These are phyloP conservation scores for Mormyrops boulengeri DNA, from an alignment of 2,797 vertebrate genomes.

Conservation along the genomic window DNA sequence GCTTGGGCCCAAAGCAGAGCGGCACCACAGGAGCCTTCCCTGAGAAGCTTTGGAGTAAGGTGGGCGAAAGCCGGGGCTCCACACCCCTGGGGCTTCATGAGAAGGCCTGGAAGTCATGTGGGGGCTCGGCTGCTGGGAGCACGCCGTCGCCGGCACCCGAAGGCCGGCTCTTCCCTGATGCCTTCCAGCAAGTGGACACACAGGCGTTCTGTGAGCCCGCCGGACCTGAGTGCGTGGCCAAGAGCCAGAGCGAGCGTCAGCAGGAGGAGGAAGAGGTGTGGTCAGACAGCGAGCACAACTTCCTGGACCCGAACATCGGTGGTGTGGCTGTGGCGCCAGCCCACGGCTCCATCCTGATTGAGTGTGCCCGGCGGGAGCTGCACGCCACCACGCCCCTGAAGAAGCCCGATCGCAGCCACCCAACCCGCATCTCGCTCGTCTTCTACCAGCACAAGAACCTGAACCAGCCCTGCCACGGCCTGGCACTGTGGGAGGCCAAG, in stretches of 20 bases:
- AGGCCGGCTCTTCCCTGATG: constrained; percentile 71
- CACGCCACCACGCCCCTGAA: constrained; percentile 95
- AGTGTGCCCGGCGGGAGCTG: constrained; percentile 89
- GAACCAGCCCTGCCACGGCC: constrained; percentile 90
- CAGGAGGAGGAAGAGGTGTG: constrained; percentile 71
- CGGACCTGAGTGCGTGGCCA: constrained; percentile 58
- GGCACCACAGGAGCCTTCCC: constrained; percentile 60
- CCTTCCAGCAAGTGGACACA: constrained; percentile 60
- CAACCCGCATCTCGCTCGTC: constrained; percentile 95
- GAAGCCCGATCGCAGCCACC: constrained; percentile 89
- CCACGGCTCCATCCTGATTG: constrained; percentile 91
- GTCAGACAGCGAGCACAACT: constrained; percentile 98
- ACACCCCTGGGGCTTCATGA: constrained; percentile 69
- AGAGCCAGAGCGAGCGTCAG: constrained; percentile 42
- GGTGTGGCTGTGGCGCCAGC: constrained; percentile 90
- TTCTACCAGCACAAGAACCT: constrained; percentile 99
- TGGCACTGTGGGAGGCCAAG: constrained; percentile 96
- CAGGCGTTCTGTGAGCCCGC: constrained; percentile 74
- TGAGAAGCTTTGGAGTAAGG: constrained; percentile 81
- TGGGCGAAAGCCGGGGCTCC: constrained; percentile 67
- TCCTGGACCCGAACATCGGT: constrained; percentile 90
- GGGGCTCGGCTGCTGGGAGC: constrained; percentile 62
- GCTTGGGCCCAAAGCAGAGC: constrained; percentile 56
- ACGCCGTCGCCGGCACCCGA: constrained; percentile 65
- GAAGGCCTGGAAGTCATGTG: constrained; percentile 78